Conservation (phyloP, 2,797 vertebrate species). For the Octomys mimax region DNA sequence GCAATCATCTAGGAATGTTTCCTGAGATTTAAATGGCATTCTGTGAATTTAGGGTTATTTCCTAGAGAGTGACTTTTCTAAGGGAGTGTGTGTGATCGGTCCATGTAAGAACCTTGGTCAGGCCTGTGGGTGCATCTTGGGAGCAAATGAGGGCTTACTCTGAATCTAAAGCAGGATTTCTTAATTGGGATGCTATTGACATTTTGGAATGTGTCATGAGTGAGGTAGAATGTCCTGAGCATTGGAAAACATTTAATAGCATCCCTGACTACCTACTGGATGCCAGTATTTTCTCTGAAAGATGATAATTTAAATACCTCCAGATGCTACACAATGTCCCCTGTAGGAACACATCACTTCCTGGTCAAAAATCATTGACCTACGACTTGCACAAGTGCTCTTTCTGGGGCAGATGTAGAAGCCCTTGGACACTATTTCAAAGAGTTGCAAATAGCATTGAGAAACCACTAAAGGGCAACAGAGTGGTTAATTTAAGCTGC, state of each 20-base stretch:
- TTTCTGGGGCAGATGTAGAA: not conserved
- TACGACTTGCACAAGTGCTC: not conserved
- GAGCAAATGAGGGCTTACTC: not conserved
- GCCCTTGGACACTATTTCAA: not conserved
- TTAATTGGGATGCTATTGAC: not conserved
- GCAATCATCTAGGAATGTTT: not conserved
- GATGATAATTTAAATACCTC: slow-evolving; percentile 34
- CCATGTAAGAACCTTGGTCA: not conserved
- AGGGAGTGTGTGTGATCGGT: not conserved
- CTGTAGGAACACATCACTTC: not conserved
- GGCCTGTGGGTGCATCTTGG: not conserved
- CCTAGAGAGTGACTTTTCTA: slow-evolving; percentile 35
- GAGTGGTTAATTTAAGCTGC: slow-evolving; percentile 14
- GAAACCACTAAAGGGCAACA: slow-evolving; percentile 45
- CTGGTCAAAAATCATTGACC: slow-evolving; percentile 57
- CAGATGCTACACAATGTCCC: not conserved
- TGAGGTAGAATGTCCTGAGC: not conserved
- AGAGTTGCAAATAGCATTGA: slow-evolving; percentile 19
- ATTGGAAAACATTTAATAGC: not conserved
- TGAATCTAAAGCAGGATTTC: slow-evolving; percentile 40
- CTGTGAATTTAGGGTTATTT: slow-evolving; percentile 49
- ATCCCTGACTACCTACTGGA: not conserved
- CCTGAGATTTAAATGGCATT: slow-evolving; percentile 37
- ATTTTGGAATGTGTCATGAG: slow-evolving; percentile 40
- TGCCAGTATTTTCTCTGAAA: not conserved